Evolutionary conservation across 2,113 vertebrate genomes (phyloP).

Genomic region (Rutilus rutilus): DNA sequence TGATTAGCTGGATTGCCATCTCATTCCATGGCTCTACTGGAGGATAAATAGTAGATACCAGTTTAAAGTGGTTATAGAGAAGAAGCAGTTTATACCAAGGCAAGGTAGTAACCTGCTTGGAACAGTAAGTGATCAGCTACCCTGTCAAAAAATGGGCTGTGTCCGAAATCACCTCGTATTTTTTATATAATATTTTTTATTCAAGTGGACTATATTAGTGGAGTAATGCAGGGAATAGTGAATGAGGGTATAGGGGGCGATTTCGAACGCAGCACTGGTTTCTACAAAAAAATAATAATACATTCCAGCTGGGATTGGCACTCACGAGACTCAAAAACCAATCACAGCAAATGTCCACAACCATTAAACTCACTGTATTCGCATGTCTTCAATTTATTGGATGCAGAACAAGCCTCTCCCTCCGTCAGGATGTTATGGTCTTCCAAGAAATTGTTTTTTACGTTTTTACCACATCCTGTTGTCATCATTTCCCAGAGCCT

Average conservation of each 20-base stretch:
- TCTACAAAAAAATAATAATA: no score
- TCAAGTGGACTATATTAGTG: no score
- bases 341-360: not conserved
- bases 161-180: no score
- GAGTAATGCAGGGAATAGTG: no score
- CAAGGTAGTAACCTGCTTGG: not conserved
- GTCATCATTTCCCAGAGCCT: not conserved
- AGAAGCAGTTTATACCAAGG: not conserved
- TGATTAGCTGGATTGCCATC: not conserved
- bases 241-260: no score
- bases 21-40: not conserved
- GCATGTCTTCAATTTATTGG: not conserved
- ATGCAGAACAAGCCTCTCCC: not conserved
- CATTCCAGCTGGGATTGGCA: not conserved
- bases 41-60: not conserved
- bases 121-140: not conserved
- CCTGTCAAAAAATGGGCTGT: not conserved
- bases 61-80: not conserved
- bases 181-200: no score
- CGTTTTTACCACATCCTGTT: not conserved
- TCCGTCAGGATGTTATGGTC: not conserved
- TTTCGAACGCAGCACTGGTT: no score
- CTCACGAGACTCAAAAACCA: not conserved
- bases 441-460: not conserved
- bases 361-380: not conserved